Evolutionary conservation across 2,888 invertebrate species (phyloP).

Genomic region (Suillia variegata): DNA sequence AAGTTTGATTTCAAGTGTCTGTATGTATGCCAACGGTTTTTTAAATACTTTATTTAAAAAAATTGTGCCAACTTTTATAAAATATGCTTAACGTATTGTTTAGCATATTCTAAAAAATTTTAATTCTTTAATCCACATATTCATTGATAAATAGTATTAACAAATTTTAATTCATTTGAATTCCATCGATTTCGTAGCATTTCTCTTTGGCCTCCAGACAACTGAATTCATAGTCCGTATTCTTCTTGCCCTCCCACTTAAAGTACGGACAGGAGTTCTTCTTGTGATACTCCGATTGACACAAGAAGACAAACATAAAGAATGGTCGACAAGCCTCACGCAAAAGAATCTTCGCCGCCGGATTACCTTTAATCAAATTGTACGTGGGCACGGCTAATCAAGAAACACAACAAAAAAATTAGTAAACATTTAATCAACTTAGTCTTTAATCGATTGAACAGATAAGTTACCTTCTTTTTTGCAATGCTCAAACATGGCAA

Average conservation of each 20-base stretch:
- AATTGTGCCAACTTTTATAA: too few relatives aligned
- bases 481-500: slow-evolving; percentile 38
- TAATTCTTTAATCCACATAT: too few relatives aligned
- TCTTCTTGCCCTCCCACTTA: slow-evolving; percentile 33
- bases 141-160: too few relatives aligned
- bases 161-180: too few relatives aligned
- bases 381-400: slow-evolving; percentile 24
- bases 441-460: too few relatives aligned
- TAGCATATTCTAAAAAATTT: too few relatives aligned
- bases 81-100: too few relatives aligned
- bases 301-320: slow-evolving; percentile 37
- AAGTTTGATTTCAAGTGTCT: too few relatives aligned
- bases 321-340: slow-evolving; percentile 40
- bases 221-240: slow-evolving; percentile 4
- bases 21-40: too few relatives aligned
- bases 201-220: slow-evolving; percentile 31
- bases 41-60: too few relatives aligned
- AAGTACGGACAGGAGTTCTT: slow-evolving; percentile 43
- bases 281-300: slow-evolving; percentile 37
- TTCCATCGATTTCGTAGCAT: slow-evolving; percentile 43
- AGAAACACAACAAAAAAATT: background rate
- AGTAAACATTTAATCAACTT: background rate
- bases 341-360: slow-evolving; percentile 30
- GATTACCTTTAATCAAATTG: slow-evolving; percentile 30
- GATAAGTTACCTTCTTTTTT: slow-evolving; percentile 31